Base-by-base conservation (phyloP, 2,797 vertebrate species). In the Enteromius thamalakanensis region DNA sequence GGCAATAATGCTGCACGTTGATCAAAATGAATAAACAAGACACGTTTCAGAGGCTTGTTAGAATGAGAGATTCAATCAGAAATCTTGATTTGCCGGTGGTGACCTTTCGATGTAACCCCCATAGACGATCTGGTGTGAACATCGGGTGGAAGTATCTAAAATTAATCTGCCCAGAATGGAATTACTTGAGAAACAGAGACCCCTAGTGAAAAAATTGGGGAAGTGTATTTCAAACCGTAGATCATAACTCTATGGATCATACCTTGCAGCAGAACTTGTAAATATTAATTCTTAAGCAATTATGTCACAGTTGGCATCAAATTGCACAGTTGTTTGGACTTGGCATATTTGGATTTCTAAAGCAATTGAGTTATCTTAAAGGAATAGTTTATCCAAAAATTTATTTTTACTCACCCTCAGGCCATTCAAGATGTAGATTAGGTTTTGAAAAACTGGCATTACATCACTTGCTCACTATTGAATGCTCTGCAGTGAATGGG, bases 151-250 rank as follows among this genome's bases (percentile, higher is more conserved):
- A 37, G 23, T 26, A 6, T 34, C 19, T 69, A 29, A 55, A n/a
- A 26, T 26, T 1, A 71, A 26, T 32, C 23, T 17, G n/a, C 1
- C 11, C 77, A 58, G 83, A 85, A 91, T 60, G 4, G 6, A 67
- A 82, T 58, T 15, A 64, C 67, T 93, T 91, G 88, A 87, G 84
- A 90, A 84, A 92, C 87, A 91, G 93, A 90, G 93, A 92, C 93
- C 88, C 92, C 92, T 76, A 29, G 87, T 93, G 94, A 93, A 83
- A 9, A 12, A 15, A 71, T 77, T 51, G 0, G 62, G 47, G n/a
- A n/a, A 40, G 83, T 90, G 82, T 92, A 86, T 72, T 64, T 26
- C 26, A 26, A 26, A 26, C 10, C 11, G 42, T 26, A 1, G 12
- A 37, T 74, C 21, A 7, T n/a, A 14, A 9, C 21, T 26, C 6